Evolutionary conservation across 2,113 vertebrate genomes (phyloP).

Genomic region (Semicossyphus pulcher): DNA sequence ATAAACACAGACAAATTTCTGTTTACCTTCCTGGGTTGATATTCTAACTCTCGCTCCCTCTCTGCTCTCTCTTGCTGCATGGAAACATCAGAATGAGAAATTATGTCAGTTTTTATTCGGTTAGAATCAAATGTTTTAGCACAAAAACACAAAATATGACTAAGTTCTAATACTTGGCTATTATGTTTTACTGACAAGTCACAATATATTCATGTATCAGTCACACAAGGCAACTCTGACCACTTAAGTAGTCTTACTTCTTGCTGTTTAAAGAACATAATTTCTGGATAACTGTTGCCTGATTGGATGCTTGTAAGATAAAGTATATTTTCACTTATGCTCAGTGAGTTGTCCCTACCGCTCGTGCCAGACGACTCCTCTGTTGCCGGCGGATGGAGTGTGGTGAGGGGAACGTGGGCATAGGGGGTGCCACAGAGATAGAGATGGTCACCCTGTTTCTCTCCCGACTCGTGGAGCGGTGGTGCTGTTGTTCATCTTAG

Average conservation of each 20-base stretch:
- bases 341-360: conserved; percentile 81
- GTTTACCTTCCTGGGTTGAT: conserved; percentile 81
- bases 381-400: conserved; percentile 88
- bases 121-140: not conserved
- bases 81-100: conserved; percentile 51
- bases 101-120: conserved; percentile 31
- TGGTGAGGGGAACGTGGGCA: conserved; percentile 90
- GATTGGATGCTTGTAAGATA: not conserved
- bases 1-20: not conserved
- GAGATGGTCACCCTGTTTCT: conserved; percentile 86
- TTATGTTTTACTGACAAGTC: not conserved
- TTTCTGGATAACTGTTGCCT: not conserved
- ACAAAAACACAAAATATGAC: not conserved
- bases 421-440: conserved; percentile 88
- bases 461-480: conserved; percentile 87
- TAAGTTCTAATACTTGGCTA: not conserved
- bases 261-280: not conserved
- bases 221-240: too few relatives aligned
- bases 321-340: not conserved
- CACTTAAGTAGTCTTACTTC: too few relatives aligned
- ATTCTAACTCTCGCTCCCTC: conserved; percentile 78
- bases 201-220: not conserved
- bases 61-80: conserved; percentile 82
- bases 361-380: conserved; percentile 88
- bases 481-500: conserved; percentile 69